Conservation (phyloP, 2,888 invertebrate genomes). For the Pyrgus malvae region DNA sequence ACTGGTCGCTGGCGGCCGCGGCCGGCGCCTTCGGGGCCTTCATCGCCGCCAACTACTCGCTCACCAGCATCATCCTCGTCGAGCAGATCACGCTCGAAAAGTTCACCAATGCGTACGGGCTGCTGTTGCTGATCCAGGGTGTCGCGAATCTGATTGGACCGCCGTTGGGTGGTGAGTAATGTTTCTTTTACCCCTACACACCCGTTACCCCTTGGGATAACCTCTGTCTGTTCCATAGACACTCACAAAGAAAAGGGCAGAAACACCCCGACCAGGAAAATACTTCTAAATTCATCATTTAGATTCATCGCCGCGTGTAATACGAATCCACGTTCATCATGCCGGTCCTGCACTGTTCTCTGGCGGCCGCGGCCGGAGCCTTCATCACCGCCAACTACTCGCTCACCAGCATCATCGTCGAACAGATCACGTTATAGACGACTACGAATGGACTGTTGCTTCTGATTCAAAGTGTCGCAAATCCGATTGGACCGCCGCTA, state of each 20-base stretch:
- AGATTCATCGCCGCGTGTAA: too few relatives aligned
- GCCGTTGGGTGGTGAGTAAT: conserved; percentile 89
- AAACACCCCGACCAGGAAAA: too few relatives aligned
- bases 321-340: conserved; percentile 84
- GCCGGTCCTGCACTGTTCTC: conserved; percentile 83
- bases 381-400: conserved; percentile 96
- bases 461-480: too few relatives aligned
- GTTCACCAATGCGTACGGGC: conserved; percentile 95
- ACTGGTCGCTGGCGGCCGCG: conserved; percentile 82
- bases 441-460: too few relatives aligned
- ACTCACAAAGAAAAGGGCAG: too few relatives aligned
- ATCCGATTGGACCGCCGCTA: too few relatives aligned
- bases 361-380: conserved; percentile 91
- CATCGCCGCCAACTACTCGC: conserved; percentile 95
- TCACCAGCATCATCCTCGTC: conserved; percentile 94
- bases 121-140: conserved; percentile 93
- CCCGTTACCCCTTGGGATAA: too few relatives aligned
- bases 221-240: background rate
- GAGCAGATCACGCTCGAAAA: conserved; percentile 94
- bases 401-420: conserved; percentile 94
- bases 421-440: conserved; percentile 93
- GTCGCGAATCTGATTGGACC: conserved; percentile 95
- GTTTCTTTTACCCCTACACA: background rate
- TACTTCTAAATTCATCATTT: too few relatives aligned
- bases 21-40: conserved; percentile 93